Percentiles rank a stretch among this genome's conserved stretches.
Evolutionary conservation across 1,140 invertebrate species (phyloP).

Genomic region (Eurosta solidaginis): DNA sequence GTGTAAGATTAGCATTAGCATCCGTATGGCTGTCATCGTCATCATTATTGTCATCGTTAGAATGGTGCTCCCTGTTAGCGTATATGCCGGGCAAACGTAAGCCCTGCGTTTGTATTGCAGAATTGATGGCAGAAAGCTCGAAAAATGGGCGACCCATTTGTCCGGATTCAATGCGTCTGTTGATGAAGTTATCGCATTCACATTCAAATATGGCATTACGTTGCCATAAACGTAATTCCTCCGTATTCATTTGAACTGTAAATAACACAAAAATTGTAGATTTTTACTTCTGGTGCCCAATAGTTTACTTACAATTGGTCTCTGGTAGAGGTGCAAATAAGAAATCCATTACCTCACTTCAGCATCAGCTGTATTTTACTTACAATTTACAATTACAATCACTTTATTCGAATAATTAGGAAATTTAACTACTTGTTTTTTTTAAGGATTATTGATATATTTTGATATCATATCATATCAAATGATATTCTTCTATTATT

Average conservation of each 20-base stretch:
- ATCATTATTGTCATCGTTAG: neutral
- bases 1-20: neutral
- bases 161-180: conserved; percentile 32
- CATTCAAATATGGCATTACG: conserved; percentile 36
- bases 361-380: neutral
- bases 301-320: conserved; percentile 35
- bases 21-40: neutral
- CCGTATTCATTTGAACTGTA: conserved; percentile 34
- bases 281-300: no score
- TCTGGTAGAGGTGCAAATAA: conserved; percentile 33
- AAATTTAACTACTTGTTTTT: no score
- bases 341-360: conserved; percentile 31
- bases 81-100: neutral
- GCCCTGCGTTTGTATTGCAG: conserved; percentile 30
- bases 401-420: neutral
- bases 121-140: conserved; percentile 23
- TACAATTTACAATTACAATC: neutral
- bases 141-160: neutral
- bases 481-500: no score
- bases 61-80: neutral
- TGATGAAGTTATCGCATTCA: conserved; percentile 37
- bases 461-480: no score
- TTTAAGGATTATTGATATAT: no score
- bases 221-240: conserved; percentile 34
- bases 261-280: no score